Percentiles rank a stretch among this genome's conserved stretches.
These are phyloP conservation scores for Trinorchestia longiramus DNA, from an alignment of 1,140 invertebrate genomes.

Conservation along the genomic window DNA sequence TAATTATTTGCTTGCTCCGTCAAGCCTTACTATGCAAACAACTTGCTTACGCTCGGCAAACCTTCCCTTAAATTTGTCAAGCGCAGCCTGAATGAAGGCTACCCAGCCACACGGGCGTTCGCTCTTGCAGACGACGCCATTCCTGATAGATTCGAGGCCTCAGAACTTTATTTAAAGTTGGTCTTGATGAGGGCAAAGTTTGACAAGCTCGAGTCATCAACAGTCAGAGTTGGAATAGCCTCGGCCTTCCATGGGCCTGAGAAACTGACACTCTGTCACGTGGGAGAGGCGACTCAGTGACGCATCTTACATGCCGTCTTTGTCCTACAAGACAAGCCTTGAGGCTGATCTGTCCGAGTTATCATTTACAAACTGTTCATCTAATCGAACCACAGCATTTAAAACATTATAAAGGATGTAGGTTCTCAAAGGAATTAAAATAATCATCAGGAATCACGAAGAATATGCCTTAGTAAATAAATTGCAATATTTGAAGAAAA, in stretches of 20 bases:
- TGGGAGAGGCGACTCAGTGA: not conserved
- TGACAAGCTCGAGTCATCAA: not conserved
- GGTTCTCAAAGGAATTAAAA: too few species aligned
- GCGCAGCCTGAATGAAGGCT: not conserved
- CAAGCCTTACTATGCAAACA: not conserved
- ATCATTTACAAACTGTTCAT: too few species aligned
- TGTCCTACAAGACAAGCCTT: not conserved
- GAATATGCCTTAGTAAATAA: too few species aligned
- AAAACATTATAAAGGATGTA: too few species aligned
- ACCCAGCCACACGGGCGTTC: not conserved
- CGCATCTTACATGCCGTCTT: not conserved
- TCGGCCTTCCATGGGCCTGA: not conserved
- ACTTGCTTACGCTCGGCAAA: not conserved
- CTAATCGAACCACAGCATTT: too few species aligned
- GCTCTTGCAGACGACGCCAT: not conserved
- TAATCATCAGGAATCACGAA: too few species aligned
- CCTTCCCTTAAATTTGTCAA: too few species aligned
- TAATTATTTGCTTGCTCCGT: not conserved
- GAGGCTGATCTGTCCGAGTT: too few species aligned
- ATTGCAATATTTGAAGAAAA: too few species aligned
- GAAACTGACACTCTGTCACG: not conserved
- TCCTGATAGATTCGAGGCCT: conserved; percentile 17
- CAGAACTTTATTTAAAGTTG: conserved; percentile 37
- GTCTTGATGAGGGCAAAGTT: conserved; percentile 50
- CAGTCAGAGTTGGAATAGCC: not conserved